Evolutionary conservation across 2,797 vertebrate species (phyloP), one percentile per base, ranked within the genome.

Genomic region (Hipposideros larvatus): DNA sequence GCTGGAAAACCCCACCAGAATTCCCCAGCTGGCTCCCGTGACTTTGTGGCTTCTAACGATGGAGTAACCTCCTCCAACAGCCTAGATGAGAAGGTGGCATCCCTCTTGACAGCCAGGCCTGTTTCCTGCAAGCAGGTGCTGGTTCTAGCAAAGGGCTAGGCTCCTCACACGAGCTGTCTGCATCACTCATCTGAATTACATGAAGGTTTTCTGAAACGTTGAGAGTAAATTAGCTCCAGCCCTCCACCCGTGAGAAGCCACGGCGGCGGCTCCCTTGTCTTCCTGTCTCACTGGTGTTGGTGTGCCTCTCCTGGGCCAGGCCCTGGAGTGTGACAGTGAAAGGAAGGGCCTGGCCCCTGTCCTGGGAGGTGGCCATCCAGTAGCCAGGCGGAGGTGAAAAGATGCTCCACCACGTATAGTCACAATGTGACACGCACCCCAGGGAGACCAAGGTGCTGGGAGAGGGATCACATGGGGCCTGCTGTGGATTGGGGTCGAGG

Each of bases 221-320:
- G 70, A n/a, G 16, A 43, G 1, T 11, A 11, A 79, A 65, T 37
- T n/a, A 1, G 43, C 18, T 34, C 70, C 18, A 21, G 22, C 34
- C 43, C 26, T 59, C 4, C 6, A 28, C 16, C 28, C 0, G 0
- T 15, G 10, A 11, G 53, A 4, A 15, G n/a, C 8, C 13, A 9
- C 34, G 43, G 22, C 5, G 5, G 51, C 21, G 0, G 5, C 16
- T 53, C 14, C 51, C 24, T 3, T 14, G 77, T 43, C 10, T 1
- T 41, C 41, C 28, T 3, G 0, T 21, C 28, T 57, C 7, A 11
- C n/a, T 1, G 0, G 37, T 2, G 11, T 10, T 14, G 51, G 5
- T 2, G 16, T 0, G 11, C 11, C 14, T 48, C 46, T 89, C 43
- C n/a, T 18, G 19, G 26, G 65, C 53, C 34, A 4, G 37, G 26